Percentiles rank a stretch among this genome's conserved stretches.
Conservation (phyloP, 2,888 invertebrate species). For the Aphidoletes aphidimyza region DNA sequence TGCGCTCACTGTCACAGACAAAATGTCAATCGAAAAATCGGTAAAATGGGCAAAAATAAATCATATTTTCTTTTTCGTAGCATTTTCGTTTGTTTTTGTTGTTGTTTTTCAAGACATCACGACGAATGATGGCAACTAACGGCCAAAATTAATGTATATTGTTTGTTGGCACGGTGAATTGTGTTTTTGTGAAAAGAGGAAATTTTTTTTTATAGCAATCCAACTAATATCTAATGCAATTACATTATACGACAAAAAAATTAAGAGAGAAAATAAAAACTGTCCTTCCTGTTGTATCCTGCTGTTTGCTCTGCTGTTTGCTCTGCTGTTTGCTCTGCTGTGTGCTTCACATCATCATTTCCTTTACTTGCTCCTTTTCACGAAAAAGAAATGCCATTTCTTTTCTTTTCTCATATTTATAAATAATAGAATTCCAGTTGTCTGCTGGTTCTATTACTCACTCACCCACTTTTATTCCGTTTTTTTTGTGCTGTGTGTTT, state of each 20-base stretch:
- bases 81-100: no score
- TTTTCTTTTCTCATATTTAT: not conserved
- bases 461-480: not conserved
- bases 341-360: not conserved
- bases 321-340: not conserved
- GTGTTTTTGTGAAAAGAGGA: not conserved
- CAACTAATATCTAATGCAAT: conserved; percentile 42
- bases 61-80: not conserved
- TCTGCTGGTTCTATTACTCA: not conserved
- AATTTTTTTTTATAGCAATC: not conserved
- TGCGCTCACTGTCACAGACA: no score
- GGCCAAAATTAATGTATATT: conserved; percentile 7
- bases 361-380: not conserved
- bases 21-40: conserved; percentile 11
- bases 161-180: not conserved
- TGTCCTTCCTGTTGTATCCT: conserved; percentile 40
- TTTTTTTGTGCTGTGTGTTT: not conserved
- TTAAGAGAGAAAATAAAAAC: conserved; percentile 15
- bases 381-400: not conserved
- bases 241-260: not conserved
- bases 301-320: conserved; percentile 2
- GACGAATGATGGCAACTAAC: not conserved
- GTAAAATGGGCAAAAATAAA: not conserved
- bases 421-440: conserved; percentile 23
- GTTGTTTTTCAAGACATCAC: no score